A percentile compares a stretch with the other conserved stretches of the same genome.
phyloP scores from a whole-genome alignment of 2,797 vertebrate genomes.

The Hypotaenidia okinawae region DNA sequence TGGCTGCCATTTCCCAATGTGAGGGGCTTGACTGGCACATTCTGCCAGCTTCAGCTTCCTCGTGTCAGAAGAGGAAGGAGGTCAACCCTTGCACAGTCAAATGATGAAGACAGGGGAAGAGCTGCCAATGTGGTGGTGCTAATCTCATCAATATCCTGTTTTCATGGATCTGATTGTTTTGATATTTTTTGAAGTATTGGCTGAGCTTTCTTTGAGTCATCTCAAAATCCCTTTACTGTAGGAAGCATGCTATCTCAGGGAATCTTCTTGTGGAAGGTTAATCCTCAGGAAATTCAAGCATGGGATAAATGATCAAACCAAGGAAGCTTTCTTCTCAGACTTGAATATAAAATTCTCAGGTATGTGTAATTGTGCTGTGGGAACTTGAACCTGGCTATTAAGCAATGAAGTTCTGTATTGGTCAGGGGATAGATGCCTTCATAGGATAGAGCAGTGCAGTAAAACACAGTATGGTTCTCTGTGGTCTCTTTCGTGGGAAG shows the following conservation, averaged over 20 bases:
- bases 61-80: not conserved
- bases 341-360: not conserved
- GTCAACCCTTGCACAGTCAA: not conserved
- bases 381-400: not conserved
- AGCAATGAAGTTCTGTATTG: not conserved
- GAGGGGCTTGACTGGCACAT: not conserved
- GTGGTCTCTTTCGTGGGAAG: not conserved
- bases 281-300: not conserved
- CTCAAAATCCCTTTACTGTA: not conserved
- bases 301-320: not conserved
- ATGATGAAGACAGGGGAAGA: not conserved
- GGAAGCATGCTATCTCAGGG: not conserved
- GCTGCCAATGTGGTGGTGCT: not conserved
- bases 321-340: not conserved
- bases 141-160: not conserved
- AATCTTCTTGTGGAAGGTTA: not conserved
- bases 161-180: not conserved
- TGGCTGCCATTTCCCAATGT: accelerated
- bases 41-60: not conserved
- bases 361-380: not conserved
- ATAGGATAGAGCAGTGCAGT: not conserved
- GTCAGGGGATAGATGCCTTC: not conserved
- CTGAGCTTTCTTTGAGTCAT: not conserved
- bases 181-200: not conserved
- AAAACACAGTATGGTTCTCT: not conserved